Evolutionary conservation across 2,797 vertebrate species (phyloP).

Genomic region (Alfaro cultratus): DNA sequence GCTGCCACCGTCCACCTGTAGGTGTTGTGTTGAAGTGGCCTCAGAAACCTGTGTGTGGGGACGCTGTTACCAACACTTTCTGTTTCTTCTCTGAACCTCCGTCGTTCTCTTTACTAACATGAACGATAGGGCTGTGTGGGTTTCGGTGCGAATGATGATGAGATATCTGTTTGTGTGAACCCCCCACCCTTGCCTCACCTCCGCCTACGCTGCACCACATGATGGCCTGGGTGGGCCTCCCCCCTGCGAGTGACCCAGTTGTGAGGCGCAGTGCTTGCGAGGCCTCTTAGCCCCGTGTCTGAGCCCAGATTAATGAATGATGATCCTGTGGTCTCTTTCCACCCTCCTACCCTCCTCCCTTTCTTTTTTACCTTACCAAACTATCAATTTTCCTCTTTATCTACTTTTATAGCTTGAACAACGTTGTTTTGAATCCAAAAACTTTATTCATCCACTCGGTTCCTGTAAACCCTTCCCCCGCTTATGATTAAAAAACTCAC

Average conservation of each 20-base stretch:
- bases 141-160: slow-evolving; percentile 66
- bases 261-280: slow-evolving; percentile 75
- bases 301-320: slow-evolving; percentile 86
- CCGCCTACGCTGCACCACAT: slow-evolving; percentile 75
- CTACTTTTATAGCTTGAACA: slow-evolving; percentile 30
- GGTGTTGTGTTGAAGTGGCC: slow-evolving; percentile 54
- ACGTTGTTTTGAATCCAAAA: slow-evolving; percentile 25
- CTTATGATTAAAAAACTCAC: slow-evolving; percentile 26
- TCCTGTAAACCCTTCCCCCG: slow-evolving; percentile 32
- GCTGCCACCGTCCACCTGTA: slow-evolving; percentile 46
- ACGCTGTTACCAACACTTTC: slow-evolving; percentile 5
- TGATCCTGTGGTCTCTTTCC: slow-evolving; percentile 74
- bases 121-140: slow-evolving; percentile 58
- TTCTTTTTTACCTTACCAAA: slow-evolving; percentile 35
- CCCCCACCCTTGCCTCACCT: slow-evolving; percentile 56
- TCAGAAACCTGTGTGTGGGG: slow-evolving; percentile 30
- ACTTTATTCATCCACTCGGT: slow-evolving; percentile 25
- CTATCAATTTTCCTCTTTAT: slow-evolving; percentile 35
- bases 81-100: slow-evolving; percentile 60
- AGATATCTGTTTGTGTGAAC: slow-evolving; percentile 49
- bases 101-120: slow-evolving; percentile 49
- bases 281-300: slow-evolving; percentile 82
- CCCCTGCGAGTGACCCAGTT: slow-evolving; percentile 82
- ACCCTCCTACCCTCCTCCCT: slow-evolving; percentile 46
- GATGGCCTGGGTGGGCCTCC: slow-evolving; percentile 80